Conservation (phyloP, 2,888 invertebrate species). For the Callosobruchus maculatus region DNA sequence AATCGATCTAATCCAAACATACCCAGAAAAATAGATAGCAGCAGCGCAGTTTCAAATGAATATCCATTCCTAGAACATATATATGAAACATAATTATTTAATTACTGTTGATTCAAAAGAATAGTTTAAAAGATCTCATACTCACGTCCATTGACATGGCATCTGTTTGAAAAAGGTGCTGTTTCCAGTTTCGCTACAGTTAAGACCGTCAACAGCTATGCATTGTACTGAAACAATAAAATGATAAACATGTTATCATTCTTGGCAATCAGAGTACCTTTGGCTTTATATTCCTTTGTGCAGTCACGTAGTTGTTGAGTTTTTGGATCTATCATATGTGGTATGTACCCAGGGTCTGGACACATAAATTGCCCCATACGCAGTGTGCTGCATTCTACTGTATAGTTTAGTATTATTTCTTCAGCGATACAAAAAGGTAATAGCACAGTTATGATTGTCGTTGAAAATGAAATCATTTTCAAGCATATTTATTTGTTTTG, state of each 20-base stretch:
- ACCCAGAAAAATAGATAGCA: constrained; percentile 94
- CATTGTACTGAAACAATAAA: constrained; percentile 64
- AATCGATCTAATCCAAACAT: constrained; percentile 98
- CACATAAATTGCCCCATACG: constrained; percentile 80
- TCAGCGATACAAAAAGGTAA: not conserved
- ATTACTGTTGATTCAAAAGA: too few species aligned
- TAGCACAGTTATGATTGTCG: not conserved
- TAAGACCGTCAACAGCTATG: constrained; percentile 76
- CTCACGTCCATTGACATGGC: constrained; percentile 95
- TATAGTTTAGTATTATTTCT: not conserved
- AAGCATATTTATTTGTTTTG: not conserved
- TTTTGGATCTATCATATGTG: constrained; percentile 74
- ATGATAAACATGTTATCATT: not conserved
- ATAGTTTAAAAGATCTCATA: constrained; percentile 33
- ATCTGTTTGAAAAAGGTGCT: constrained; percentile 77
- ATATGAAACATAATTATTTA: too few species aligned
- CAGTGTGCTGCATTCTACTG: constrained; percentile 66
- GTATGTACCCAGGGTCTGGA: constrained; percentile 59
- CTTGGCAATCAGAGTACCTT: constrained; percentile 55
- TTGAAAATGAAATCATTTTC: not conserved
- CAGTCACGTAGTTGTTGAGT: constrained; percentile 88
- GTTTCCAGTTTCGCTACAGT: constrained; percentile 76
- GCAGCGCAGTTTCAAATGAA: constrained; percentile 84
- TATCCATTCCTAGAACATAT: constrained; percentile 84
- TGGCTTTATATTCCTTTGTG: constrained; percentile 72